Evolutionary conservation across 2,113 vertebrate genomes (phyloP).

Genomic region (Pangasianodon hypophthalmus): DNA sequence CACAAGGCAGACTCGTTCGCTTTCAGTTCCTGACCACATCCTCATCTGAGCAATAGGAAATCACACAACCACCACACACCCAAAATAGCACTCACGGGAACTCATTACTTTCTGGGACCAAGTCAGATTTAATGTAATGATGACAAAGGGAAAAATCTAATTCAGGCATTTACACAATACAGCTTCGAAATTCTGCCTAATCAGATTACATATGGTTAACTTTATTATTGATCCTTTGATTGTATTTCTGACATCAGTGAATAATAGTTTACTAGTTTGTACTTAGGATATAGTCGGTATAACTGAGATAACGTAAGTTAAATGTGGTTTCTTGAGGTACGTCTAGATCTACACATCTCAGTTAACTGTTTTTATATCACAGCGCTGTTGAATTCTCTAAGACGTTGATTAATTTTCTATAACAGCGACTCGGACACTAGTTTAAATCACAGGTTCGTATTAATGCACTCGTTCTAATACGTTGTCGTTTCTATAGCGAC

Average conservation of each 20-base stretch:
- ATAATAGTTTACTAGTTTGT: not conserved
- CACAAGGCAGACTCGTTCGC: not conserved
- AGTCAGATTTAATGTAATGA: not conserved
- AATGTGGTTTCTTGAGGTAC: too few relatives aligned
- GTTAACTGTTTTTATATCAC: too few relatives aligned
- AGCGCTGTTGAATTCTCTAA: too few relatives aligned
- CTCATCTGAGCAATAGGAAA: not conserved
- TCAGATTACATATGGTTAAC: not conserved
- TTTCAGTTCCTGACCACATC: constrained; percentile 8
- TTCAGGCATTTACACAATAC: not conserved
- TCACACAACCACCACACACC: not conserved
- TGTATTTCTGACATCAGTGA: not conserved
- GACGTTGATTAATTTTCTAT: too few relatives aligned
- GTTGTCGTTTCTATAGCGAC: too few relatives aligned
- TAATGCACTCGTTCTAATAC: too few relatives aligned
- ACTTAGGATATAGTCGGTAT: not conserved
- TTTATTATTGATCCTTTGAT: not conserved
- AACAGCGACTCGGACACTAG: too few relatives aligned
- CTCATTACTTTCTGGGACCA: too few relatives aligned
- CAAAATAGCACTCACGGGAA: not conserved
- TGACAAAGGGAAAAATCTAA: not conserved
- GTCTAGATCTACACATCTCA: too few relatives aligned
- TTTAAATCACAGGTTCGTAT: too few relatives aligned
- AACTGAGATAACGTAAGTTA: too few relatives aligned
- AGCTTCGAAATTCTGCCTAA: not conserved